Evolutionary conservation across 2,888 invertebrate genomes (phyloP), one percentile per base, ranked within the genome.

Genomic region (Ochlodes sylvanus): DNA sequence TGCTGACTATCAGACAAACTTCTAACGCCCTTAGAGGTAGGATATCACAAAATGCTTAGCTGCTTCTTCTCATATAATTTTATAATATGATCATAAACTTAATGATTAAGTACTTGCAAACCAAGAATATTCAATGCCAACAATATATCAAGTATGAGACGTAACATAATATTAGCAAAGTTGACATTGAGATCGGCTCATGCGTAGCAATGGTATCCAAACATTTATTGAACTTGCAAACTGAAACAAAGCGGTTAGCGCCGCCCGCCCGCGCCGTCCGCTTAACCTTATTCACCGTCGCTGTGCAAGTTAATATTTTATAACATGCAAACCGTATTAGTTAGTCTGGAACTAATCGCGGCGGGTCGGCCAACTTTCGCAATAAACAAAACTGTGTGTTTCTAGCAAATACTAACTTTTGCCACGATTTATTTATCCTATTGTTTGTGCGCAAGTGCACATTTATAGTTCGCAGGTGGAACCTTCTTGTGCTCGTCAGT

Each of bases 321-420:
- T 41, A 73, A 72, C 70, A 73, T 69, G 68, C 63, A 64, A 74
- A 71, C 72, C 68, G 69, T 70, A 61, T 70, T 66, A 69, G 67
- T 68, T 68, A 63, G 57, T 54, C 15, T 41, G 21, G 44, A 72
- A 69, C 72, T 72, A 67, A 67, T 67, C 61, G 60, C 44, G 60
- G 50, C n/a, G 42, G 41, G 62, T 50, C 52, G 50, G 14, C 41
- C 55, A 67, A 67, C 67, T 67, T 67, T 61, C 19, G 67, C 47
- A 67, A 67, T 67, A 67, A 67, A 61, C 67, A 66, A 66, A 66
- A 66, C 58, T 58, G 60, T 50, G 58, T 52, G 58, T 60, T 66
- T 66, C 60, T 42, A 58, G 50, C 66, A 66, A 60, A 60, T 42
- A 66, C 14, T 32, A 65, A 65, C 65, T 65, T 58, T 15, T 54